Conservation (phyloP, 2,888 invertebrate genomes). For the Pemphredon lugubris region DNA sequence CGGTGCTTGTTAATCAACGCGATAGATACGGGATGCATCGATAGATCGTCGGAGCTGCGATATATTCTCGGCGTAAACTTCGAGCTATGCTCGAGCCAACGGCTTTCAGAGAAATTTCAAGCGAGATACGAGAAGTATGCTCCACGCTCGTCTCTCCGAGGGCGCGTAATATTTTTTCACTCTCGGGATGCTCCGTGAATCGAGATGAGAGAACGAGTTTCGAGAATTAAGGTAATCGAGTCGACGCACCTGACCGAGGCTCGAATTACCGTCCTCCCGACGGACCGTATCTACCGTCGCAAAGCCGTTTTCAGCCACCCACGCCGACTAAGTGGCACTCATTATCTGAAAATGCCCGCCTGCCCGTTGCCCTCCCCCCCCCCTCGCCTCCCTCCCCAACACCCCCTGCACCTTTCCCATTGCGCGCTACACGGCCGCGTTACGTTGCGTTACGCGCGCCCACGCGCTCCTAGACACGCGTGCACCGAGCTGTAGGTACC, state of each 20-base stretch:
- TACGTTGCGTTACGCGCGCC: conserved; percentile 38
- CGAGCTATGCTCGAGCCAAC: too few relatives aligned
- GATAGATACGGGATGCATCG: too few relatives aligned
- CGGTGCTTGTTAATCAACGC: too few relatives aligned
- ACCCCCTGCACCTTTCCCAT: too few relatives aligned
- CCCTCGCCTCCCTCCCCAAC: conserved; percentile 2
- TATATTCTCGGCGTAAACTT: too few relatives aligned
- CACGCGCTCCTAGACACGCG: conserved; percentile 47
- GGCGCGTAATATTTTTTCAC: background rate
- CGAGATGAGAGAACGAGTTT: conserved; percentile 65
- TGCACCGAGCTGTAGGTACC: too few relatives aligned
- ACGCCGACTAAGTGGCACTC: conserved; percentile 62
- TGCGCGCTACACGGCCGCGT: too few relatives aligned
- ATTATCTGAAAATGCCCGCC: conserved; percentile 58
- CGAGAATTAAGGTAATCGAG: conserved; percentile 69
- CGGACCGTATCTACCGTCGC: conserved; percentile 37
- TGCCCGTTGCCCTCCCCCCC: conserved; percentile 46
- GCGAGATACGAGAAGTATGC: too few relatives aligned
- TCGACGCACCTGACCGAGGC: conserved; percentile 64
- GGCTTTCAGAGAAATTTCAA: too few relatives aligned
- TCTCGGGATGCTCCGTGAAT: conserved; percentile 49
- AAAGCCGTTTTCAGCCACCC: conserved; percentile 62
- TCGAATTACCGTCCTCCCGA: conserved; percentile 55
- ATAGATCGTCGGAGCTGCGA: too few relatives aligned
- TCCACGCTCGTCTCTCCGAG: too few relatives aligned